phyloP scores from a whole-genome alignment of 2,888 invertebrate species.

The Scaptomyza polygonia region DNA sequence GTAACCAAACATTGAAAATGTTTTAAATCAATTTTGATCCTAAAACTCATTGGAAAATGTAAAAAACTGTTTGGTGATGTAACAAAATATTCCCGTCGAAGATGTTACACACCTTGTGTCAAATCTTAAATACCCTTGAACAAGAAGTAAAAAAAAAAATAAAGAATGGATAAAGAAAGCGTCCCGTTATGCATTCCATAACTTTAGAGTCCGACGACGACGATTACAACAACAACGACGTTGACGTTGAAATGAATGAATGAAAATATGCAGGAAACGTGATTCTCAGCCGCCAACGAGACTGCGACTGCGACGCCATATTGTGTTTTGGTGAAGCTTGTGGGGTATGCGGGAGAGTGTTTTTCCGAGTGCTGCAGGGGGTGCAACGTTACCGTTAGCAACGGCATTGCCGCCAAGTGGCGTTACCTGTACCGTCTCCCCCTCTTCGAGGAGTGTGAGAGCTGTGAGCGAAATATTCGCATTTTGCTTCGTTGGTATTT shows the following conservation, averaged over 20 bases:
- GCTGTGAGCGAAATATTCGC: constrained; percentile 37
- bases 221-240: constrained; percentile 52
- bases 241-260: constrained; percentile 79
- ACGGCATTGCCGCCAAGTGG: constrained; percentile 38
- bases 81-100: background rate
- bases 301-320: constrained; percentile 44
- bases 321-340: constrained; percentile 35
- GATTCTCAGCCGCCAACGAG: constrained; percentile 54
- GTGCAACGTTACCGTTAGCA: constrained; percentile 70
- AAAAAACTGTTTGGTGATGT: no score
- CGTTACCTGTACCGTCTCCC: constrained; percentile 26
- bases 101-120: background rate
- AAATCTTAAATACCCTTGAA: constrained; percentile 17
- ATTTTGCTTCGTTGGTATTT: constrained; percentile 75
- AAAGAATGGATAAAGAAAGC: constrained; percentile 2
- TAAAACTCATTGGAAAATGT: no score
- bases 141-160: constrained; percentile 3
- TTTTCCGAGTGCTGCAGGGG: constrained; percentile 41
- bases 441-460: background rate
- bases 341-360: constrained; percentile 7
- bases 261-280: constrained; percentile 80
- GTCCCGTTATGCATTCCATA: constrained; percentile 79
- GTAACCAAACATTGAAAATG: no score
- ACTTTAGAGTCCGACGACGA: constrained; percentile 72
- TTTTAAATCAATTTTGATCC: no score